Base-by-base conservation (phyloP, 2,113 vertebrate genomes). In the Elachura formosa region DNA sequence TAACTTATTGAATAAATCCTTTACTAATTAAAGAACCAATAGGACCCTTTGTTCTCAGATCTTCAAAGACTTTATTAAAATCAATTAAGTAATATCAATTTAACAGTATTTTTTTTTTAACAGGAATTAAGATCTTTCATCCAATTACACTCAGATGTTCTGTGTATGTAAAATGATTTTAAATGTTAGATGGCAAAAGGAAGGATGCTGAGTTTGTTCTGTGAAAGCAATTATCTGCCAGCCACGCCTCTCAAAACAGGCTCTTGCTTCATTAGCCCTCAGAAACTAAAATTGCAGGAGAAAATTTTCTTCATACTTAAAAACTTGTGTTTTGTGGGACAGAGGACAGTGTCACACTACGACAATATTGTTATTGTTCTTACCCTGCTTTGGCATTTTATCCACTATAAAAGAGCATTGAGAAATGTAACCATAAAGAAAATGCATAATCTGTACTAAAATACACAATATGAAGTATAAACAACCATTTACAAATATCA, bases 1-100 rank as follows among this genome's bases (percentile, higher is more conserved):
- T 94, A 91, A 97, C 96, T 98, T 98, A 98, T 98, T 98, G 98
- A 98, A 98, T 98, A 98, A 98, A 98, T 98, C 97, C 95, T 96
- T 96, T 97, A 89, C 97, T 97, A 97, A 98, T 98, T 98, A 98
- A 98, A 93, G 94, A 96, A 92, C 96, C 90, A 90, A 97, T 96
- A 97, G 93, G 62, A 74, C 73, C 89, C 85, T 97, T 97, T 97
- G 96, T 96, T 97, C 96, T 92, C 87, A 89, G 91, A 92, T 96
- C 92, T 96, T 96, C 95, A 86, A 96, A 97, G 90, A 92, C 94
- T 97, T 97, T 97, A 98, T 98, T 97, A 97, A 97, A 98, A 97
- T 97, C 96, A 96, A 96, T 97, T 96, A 96, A 90, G 85, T 96
- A 96, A 97, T 97, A 97, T 97, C 95, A 94, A 96, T 96, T 97